A percentile compares a stretch with the other conserved stretches of the same genome.
Evolutionary conservation across 2,113 vertebrate genomes (phyloP).

Genomic region (Cololabis saira): DNA sequence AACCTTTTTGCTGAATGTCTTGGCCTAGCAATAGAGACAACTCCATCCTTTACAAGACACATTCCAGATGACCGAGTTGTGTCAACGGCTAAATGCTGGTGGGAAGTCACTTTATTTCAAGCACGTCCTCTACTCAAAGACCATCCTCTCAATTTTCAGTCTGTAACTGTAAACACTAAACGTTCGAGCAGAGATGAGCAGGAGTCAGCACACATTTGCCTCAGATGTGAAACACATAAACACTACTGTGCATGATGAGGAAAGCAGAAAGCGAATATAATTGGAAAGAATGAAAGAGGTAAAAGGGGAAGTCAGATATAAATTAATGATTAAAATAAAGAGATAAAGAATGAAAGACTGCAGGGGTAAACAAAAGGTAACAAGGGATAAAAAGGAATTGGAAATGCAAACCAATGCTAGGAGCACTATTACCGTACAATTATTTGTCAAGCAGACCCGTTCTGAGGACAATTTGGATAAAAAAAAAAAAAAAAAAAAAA

Average conservation of each 20-base stretch:
- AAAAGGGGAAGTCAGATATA: slow-evolving; percentile 29
- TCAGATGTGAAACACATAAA: not conserved
- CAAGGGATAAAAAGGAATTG: slow-evolving; percentile 40
- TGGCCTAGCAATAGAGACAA: not conserved
- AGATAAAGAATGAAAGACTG: slow-evolving; percentile 44
- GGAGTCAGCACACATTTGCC: slow-evolving; percentile 3
- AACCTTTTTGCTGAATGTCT: not conserved
- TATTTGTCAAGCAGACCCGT: slow-evolving; percentile 25
- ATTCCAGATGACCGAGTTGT: slow-evolving; percentile 21
- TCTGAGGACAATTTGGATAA: slow-evolving; percentile 9
- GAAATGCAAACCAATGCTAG: slow-evolving; percentile 56
- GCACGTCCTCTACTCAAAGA: slow-evolving; percentile 21
- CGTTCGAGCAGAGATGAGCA: slow-evolving; percentile 20
- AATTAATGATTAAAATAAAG: slow-evolving; percentile 36
- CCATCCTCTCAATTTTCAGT: slow-evolving; percentile 27
- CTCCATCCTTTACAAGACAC: slow-evolving; percentile 11
- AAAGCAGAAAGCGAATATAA: slow-evolving; percentile 16
- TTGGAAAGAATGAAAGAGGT: slow-evolving; percentile 26
- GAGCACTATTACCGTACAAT: slow-evolving; percentile 39
- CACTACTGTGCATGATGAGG: not conserved
- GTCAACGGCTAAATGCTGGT: slow-evolving; percentile 19
- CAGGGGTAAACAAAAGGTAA: slow-evolving; percentile 55
- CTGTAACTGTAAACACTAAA: slow-evolving; percentile 26
- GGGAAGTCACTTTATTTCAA: slow-evolving; percentile 26
- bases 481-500: not conserved